Conservation (phyloP, 1,140 invertebrate genomes). For the Globodera ellingtonae region DNA sequence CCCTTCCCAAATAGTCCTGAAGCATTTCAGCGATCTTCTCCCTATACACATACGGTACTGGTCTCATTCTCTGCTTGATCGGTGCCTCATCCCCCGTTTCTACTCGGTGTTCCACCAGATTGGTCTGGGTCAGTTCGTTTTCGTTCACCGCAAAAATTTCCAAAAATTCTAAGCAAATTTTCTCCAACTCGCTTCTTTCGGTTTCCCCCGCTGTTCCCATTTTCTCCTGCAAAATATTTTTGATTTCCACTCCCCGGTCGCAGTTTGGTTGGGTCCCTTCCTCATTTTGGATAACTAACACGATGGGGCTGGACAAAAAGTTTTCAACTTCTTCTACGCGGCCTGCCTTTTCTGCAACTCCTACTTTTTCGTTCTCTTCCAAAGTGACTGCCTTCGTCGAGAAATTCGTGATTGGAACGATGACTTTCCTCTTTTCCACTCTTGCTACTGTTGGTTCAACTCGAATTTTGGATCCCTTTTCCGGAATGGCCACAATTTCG, state of each 20-base stretch:
- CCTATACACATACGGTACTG: conserved; percentile 29
- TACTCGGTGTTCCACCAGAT: conserved; percentile 55
- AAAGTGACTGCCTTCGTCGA: background rate
- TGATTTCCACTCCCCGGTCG: background rate
- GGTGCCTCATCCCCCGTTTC: conserved; percentile 54
- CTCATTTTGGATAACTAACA: background rate
- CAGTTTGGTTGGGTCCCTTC: background rate
- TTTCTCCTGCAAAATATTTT: no score
- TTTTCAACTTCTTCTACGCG: background rate
- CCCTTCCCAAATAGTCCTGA: conserved; percentile 25
- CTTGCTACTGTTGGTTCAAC: no score
- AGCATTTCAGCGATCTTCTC: conserved; percentile 39
- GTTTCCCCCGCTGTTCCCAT: no score
- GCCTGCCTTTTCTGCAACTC: background rate
- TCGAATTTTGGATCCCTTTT: no score
- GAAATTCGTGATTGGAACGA: background rate
- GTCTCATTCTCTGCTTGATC: conserved; percentile 34
- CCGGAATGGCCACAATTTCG: no score
- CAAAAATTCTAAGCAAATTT: conserved; percentile 9
- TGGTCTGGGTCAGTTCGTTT: conserved; percentile 66
- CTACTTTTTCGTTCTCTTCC: background rate
- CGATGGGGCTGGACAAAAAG: background rate
- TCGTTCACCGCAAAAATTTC: conserved; percentile 68
- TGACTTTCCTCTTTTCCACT: no score
- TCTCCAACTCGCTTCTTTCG: background rate